phyloP scores from a whole-genome alignment of 1,140 invertebrate species.

The Drosophila paulistorum region DNA sequence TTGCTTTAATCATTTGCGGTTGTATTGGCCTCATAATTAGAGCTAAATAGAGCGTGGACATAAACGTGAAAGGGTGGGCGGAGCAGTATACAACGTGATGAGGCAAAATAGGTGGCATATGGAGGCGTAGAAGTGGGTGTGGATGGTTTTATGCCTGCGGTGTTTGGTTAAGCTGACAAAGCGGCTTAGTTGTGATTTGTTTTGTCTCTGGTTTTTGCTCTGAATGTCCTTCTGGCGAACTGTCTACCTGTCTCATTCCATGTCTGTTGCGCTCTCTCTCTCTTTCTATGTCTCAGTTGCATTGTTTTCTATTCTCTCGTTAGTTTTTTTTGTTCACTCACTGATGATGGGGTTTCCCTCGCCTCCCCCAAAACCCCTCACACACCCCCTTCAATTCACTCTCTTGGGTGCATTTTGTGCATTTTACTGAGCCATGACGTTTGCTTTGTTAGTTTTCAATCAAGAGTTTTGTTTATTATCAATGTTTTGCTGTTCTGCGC shows the following conservation, averaged over 20 bases:
- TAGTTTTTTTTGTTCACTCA: not conserved
- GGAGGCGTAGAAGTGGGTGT: not conserved
- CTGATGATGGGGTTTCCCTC: not conserved
- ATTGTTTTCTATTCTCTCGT: slow-evolving; percentile 5
- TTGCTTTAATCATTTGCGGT: not conserved
- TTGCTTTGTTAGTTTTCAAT: slow-evolving; percentile 75
- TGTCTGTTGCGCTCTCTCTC: not conserved
- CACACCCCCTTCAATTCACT: not conserved
- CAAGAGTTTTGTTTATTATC: slow-evolving; percentile 67
- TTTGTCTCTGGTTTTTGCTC: slow-evolving; percentile 12
- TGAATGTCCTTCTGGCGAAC: not conserved
- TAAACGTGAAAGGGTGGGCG: not conserved
- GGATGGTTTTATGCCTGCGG: not conserved
- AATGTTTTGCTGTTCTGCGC: slow-evolving; percentile 49
- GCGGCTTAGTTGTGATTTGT: slow-evolving; percentile 25
- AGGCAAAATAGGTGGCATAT: not conserved
- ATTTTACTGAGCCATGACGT: slow-evolving; percentile 58
- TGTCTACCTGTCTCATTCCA: slow-evolving; percentile 2
- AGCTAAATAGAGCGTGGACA: slow-evolving; percentile 7
- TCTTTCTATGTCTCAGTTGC: not conserved
- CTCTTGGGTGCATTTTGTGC: slow-evolving; percentile 53
- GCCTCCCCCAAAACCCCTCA: not conserved
- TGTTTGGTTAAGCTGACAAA: slow-evolving; percentile 12
- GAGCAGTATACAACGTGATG: not conserved
- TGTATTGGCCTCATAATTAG: slow-evolving; percentile 12